Conservation (phyloP, 2,797 vertebrate genomes). For the Hybognathus amarus region DNA sequence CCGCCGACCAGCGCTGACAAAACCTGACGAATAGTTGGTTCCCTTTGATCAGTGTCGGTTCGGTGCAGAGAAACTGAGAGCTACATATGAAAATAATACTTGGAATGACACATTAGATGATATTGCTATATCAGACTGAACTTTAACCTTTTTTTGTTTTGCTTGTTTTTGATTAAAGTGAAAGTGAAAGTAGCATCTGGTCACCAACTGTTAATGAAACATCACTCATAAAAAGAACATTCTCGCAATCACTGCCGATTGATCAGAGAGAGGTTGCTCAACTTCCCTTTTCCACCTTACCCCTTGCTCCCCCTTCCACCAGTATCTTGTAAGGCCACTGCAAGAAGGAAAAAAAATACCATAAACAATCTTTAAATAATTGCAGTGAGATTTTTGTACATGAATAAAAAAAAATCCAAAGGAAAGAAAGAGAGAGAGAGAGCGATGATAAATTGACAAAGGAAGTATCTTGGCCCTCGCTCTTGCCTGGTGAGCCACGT, state of each 20-base stretch:
- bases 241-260: constrained; percentile 27
- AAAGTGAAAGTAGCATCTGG: constrained; percentile 56
- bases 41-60: not conserved
- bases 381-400: not conserved
- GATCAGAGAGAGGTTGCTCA: constrained; percentile 60
- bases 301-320: not conserved
- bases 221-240: constrained; percentile 39
- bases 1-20: not conserved
- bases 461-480: constrained; percentile 71
- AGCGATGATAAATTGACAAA: constrained; percentile 65
- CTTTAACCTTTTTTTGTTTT: constrained; percentile 18
- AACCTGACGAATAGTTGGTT: not conserved
- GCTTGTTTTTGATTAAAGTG: constrained; percentile 10
- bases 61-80: not conserved
- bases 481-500: constrained; percentile 80
- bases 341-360: not conserved
- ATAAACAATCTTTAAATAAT: constrained; percentile 11
- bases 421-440: constrained; percentile 46
- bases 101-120: constrained; percentile 8
- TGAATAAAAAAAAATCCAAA: not conserved
- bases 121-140: not conserved
- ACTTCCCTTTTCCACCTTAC: constrained; percentile 63
- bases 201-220: constrained; percentile 37
- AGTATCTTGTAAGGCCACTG: constrained; percentile 14
- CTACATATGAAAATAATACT: not conserved